phyloP scores from a whole-genome alignment of 2,888 invertebrate species.

The Fissipunctia ypsillon region DNA sequence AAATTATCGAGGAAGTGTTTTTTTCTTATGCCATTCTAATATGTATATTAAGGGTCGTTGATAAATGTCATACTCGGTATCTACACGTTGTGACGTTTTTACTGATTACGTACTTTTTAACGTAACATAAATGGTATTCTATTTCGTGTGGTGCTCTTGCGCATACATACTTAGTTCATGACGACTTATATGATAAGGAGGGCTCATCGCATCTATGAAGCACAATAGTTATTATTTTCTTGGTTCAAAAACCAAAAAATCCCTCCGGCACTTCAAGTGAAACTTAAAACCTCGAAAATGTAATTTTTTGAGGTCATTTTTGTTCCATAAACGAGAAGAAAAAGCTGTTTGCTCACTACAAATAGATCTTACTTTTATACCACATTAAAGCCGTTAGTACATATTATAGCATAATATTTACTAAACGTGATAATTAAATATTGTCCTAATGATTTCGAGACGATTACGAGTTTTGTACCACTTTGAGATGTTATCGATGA shows the following conservation, averaged over 20 bases:
- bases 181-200: neutral
- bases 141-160: neutral
- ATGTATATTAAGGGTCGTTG: conserved; percentile 53
- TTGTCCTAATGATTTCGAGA: conserved; percentile 31
- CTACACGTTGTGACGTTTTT: conserved; percentile 26
- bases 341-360: conserved; percentile 30
- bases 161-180: neutral
- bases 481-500: conserved; percentile 34
- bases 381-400: conserved; percentile 25
- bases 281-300: neutral
- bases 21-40: conserved; percentile 57
- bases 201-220: neutral
- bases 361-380: conserved; percentile 31
- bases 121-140: conserved; percentile 15
- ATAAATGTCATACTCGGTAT: conserved; percentile 43
- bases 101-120: conserved; percentile 19
- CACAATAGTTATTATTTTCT: neutral
- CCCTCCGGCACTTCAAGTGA: neutral
- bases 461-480: conserved; percentile 28
- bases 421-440: conserved; percentile 40
- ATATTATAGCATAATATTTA: conserved; percentile 44
- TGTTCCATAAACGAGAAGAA: conserved; percentile 4
- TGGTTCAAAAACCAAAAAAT: neutral
- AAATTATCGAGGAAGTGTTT: conserved; percentile 59
- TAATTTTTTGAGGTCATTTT: neutral